A percentile compares a stretch with the other conserved stretches of the same genome.
Evolutionary conservation across 2,888 invertebrate species (phyloP).

Genomic region (Drosophila pseudotalamancana): DNA sequence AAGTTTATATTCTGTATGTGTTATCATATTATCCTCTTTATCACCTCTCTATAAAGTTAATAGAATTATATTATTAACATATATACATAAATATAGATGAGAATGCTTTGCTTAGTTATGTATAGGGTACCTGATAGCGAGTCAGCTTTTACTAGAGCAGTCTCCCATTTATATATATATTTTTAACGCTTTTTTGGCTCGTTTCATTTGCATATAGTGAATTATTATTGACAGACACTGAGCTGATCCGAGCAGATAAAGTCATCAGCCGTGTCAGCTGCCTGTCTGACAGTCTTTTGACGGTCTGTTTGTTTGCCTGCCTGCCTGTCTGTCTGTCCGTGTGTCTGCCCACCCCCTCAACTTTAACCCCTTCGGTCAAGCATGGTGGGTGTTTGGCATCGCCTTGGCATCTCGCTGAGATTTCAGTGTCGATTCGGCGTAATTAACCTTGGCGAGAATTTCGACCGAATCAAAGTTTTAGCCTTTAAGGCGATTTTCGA

Average conservation of each 20-base stretch:
- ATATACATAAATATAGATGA: no score
- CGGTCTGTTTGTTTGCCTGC: neutral
- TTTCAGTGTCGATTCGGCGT: conserved; percentile 49
- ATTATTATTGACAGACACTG: conserved; percentile 38
- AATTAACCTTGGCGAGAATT: conserved; percentile 69
- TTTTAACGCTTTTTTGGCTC: conserved; percentile 2
- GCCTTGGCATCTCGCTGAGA: conserved; percentile 36
- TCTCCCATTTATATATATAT: neutral
- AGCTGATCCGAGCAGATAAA: conserved; percentile 37
- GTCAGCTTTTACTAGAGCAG: neutral
- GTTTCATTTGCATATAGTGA: conserved; percentile 47
- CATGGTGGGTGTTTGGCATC: conserved; percentile 37
- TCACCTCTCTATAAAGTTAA: no score
- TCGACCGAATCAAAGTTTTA: conserved; percentile 22
- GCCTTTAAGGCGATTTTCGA: conserved; percentile 65
- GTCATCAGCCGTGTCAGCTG: conserved; percentile 38
- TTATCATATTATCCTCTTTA: no score
- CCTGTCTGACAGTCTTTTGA: neutral
- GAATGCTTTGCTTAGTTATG: neutral
- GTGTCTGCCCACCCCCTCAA: neutral
- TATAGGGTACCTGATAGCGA: neutral
- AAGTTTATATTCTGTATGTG: no score
- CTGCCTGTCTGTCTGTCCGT: no score
- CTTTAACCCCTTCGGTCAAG: neutral
- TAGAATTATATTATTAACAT: no score